phyloP scores from a whole-genome alignment of 2,888 invertebrate species.

The Ctenicera cuprea region DNA sequence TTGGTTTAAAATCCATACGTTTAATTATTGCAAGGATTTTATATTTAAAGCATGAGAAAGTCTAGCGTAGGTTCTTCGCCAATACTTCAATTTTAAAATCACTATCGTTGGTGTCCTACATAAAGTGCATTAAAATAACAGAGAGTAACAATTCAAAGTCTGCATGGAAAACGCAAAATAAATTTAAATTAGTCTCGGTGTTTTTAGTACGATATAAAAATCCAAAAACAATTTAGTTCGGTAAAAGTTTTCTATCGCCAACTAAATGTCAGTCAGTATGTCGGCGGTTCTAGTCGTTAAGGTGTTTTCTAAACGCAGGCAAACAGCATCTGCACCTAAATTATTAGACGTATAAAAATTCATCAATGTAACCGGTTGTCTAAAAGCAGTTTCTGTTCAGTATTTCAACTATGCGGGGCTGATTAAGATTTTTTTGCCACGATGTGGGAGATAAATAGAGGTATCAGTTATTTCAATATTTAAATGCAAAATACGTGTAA shows the following conservation, averaged over 20 bases:
- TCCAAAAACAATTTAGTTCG: conserved; percentile 17
- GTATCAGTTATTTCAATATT: not conserved
- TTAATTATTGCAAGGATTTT: too few species aligned
- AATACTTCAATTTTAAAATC: not conserved
- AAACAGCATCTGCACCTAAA: conserved; percentile 54
- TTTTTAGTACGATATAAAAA: not conserved
- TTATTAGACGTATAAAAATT: conserved; percentile 54
- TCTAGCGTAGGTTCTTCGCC: too few species aligned
- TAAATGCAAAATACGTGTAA: conserved; percentile 26
- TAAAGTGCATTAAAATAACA: not conserved
- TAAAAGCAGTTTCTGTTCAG: conserved; percentile 9
- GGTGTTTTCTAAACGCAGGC: conserved; percentile 55
- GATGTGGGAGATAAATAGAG: conserved; percentile 6
- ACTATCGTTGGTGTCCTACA: conserved; percentile 1
- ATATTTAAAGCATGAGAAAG: too few species aligned
- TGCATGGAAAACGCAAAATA: not conserved
- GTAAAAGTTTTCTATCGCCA: conserved; percentile 27
- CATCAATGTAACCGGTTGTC: conserved; percentile 53
- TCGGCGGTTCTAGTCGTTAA: conserved; percentile 54
- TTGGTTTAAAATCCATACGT: too few species aligned
- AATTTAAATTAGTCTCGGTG: conserved; percentile 20
- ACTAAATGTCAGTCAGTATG: conserved; percentile 60
- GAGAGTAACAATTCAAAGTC: conserved; percentile 1
- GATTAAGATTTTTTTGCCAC: not conserved
- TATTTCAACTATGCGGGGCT: conserved; percentile 10